Evolutionary conservation across 2,888 invertebrate species (phyloP).

Genomic region (Nudaria mundana): DNA sequence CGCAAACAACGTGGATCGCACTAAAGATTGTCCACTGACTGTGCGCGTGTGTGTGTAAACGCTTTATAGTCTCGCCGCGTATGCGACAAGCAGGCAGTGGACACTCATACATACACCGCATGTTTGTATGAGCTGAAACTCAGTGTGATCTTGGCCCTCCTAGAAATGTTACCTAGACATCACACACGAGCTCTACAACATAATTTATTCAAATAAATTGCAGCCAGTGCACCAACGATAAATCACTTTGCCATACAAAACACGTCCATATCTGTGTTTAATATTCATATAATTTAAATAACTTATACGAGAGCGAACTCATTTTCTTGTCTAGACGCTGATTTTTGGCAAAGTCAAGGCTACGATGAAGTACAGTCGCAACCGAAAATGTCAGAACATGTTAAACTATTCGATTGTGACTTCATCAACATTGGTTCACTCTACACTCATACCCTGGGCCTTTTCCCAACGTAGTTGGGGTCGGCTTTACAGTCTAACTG

Average conservation of each 20-base stretch:
- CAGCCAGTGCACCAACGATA: conserved; percentile 8
- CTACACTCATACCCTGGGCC: neutral
- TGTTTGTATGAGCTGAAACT: too few species aligned
- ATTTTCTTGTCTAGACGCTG: conserved; percentile 41
- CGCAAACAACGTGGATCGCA: too few species aligned
- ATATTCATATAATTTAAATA: conserved; percentile 50
- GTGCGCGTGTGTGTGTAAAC: too few species aligned
- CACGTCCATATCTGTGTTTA: conserved; percentile 31
- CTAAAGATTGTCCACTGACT: too few species aligned
- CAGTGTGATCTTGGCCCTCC: too few species aligned
- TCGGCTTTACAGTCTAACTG: too few species aligned
- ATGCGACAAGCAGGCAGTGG: too few species aligned
- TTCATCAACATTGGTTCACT: neutral
- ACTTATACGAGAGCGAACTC: conserved; percentile 50
- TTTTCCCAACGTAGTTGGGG: too few species aligned
- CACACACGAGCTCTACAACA: too few species aligned
- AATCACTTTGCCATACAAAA: conserved; percentile 33
- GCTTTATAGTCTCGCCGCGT: too few species aligned
- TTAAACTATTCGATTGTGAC: neutral
- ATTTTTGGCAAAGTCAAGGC: conserved; percentile 68
- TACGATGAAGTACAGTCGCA: conserved; percentile 28
- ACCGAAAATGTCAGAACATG: conserved; percentile 6
- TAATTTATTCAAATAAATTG: conserved; percentile 5
- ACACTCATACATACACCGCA: too few species aligned
- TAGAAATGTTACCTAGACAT: too few species aligned